Percentiles rank a stretch among this genome's conserved stretches.
phyloP scores from a whole-genome alignment of 2,113 vertebrate genomes.

The Triplophysa rosa region DNA sequence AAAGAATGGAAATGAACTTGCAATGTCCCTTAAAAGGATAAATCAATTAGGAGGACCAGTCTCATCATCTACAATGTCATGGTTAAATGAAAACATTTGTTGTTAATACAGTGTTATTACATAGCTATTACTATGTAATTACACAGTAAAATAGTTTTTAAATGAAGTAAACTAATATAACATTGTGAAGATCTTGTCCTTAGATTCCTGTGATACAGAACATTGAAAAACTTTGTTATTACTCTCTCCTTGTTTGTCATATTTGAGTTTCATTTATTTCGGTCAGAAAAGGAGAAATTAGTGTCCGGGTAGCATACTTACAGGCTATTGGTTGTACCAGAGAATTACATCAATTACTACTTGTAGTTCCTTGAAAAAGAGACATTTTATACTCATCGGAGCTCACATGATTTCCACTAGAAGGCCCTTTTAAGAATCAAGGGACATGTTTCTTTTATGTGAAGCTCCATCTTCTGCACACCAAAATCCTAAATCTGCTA shows the following conservation, averaged over 20 bases:
- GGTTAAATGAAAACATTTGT: too few relatives aligned
- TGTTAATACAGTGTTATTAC: too few relatives aligned
- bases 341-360: constrained; percentile 62
- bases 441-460: neutral
- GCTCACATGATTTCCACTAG: constrained; percentile 56
- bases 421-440: constrained; percentile 7
- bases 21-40: constrained; percentile 33
- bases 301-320: constrained; percentile 3
- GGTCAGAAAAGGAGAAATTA: neutral
- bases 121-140: too few relatives aligned
- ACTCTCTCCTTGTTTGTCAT: neutral
- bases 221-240: neutral
- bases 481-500: neutral
- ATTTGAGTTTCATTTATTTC: constrained; percentile 1
- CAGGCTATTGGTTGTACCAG: neutral
- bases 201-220: neutral
- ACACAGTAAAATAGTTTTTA: too few relatives aligned
- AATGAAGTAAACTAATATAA: too few relatives aligned
- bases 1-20: constrained; percentile 54
- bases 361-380: constrained; percentile 61
- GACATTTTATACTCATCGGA: constrained; percentile 58
- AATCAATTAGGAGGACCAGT: constrained; percentile 6
- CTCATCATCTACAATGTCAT: neutral
- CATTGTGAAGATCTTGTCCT: too few relatives aligned
- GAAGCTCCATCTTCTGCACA: neutral